Evolutionary conservation across 2,797 vertebrate species (phyloP).

Genomic region (Poeciliopsis turneri): DNA sequence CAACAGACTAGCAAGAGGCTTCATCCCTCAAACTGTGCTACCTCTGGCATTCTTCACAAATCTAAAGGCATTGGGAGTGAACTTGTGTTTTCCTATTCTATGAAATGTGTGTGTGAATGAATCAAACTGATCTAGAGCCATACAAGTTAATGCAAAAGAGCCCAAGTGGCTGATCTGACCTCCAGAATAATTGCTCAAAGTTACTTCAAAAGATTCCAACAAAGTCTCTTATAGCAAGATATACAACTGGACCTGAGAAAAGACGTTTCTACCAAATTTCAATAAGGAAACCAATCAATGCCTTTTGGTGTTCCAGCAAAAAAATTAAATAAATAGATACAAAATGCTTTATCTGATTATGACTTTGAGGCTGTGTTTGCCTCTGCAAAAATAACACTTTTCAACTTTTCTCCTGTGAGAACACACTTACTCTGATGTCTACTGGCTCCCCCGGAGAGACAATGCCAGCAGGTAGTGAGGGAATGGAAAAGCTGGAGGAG

Average conservation of each 20-base stretch:
- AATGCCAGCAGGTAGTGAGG: slow-evolving; percentile 73
- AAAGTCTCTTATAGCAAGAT: neutral
- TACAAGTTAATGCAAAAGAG: neutral
- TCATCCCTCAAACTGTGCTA: neutral
- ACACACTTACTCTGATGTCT: slow-evolving; percentile 88
- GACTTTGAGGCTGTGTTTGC: neutral
- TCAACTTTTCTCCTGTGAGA: neutral
- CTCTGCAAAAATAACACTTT: neutral
- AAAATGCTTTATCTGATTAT: neutral
- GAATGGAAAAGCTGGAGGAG: slow-evolving; percentile 87
- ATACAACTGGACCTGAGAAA: neutral
- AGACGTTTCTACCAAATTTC: neutral
- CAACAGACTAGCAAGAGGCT: neutral
- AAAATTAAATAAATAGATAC: neutral
- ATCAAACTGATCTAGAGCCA: neutral
- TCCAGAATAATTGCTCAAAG: neutral
- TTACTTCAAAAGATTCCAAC: neutral
- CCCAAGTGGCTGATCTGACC: neutral
- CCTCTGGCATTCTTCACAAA: neutral
- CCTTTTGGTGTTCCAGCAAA: neutral
- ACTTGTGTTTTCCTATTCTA: neutral
- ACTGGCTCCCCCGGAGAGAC: slow-evolving; percentile 80
- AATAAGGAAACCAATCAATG: neutral
- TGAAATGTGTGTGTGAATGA: neutral
- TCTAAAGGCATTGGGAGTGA: neutral